These are phyloP conservation scores for Ophiothrix spiculata DNA, from an alignment of 35 echinoderm and acorn worm species.

Conservation along the genomic window DNA sequence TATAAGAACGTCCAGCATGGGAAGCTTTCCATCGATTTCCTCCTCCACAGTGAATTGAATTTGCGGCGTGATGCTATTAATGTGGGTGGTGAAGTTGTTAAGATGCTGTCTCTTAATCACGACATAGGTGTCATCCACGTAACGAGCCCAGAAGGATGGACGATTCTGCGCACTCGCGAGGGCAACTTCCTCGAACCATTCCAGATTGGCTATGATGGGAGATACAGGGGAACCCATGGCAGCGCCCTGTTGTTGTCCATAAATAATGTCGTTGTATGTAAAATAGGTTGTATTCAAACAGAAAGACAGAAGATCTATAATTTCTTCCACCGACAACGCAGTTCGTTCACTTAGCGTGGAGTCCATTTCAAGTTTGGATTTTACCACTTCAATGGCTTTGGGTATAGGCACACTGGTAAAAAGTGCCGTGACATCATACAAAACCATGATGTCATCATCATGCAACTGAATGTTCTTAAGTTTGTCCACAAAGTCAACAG, in stretches of 20 bases:
- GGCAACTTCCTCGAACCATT: too few relatives aligned
- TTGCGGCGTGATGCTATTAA: background rate
- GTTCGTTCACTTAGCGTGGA: background rate
- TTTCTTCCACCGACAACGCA: too few relatives aligned
- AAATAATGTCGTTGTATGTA: background rate
- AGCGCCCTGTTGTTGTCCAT: background rate
- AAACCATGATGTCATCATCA: background rate
- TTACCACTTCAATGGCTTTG: background rate
- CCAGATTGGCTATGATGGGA: background rate
- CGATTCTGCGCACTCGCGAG: background rate
- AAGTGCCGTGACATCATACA: background rate
- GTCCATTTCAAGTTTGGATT: background rate
- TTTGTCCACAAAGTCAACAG: background rate
- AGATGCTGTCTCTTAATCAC: background rate
- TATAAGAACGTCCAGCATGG: background rate
- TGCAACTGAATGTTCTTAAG: background rate
- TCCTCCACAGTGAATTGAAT: background rate
- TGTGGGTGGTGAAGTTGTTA: background rate
- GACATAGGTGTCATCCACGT: background rate
- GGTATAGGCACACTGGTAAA: background rate
- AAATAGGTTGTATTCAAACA: background rate
- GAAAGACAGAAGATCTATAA: background rate
- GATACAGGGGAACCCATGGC: background rate
- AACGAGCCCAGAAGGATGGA: background rate
- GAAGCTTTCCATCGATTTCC: background rate